These are phyloP conservation scores for Hydrotaea diabolus DNA, from an alignment of 2,888 invertebrate genomes.

Conservation along the genomic window DNA sequence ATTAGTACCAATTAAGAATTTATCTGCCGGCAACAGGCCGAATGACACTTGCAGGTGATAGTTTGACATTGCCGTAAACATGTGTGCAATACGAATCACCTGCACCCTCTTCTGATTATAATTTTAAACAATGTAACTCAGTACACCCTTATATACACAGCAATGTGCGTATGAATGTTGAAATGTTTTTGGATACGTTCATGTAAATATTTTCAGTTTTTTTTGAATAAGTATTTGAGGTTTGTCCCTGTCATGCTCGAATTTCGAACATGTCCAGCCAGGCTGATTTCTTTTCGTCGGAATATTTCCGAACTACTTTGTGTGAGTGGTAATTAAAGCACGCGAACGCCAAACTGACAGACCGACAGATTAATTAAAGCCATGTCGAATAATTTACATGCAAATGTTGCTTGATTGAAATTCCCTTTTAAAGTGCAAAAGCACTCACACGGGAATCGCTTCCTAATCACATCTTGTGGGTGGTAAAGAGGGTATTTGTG, in stretches of 20 bases:
- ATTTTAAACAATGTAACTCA: not conserved
- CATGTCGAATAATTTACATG: conserved; percentile 18
- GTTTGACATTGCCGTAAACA: no score
- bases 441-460: conserved; percentile 23
- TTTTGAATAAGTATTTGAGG: conserved; percentile 29
- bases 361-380: conserved; percentile 19
- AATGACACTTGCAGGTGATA: no score
- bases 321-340: conserved; percentile 27
- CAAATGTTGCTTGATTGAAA: conserved; percentile 19
- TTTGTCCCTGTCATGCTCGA: conserved; percentile 40
- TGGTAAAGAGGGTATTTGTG: conserved; percentile 28
- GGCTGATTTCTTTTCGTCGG: not conserved
- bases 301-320: not conserved
- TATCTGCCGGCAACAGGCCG: no score
- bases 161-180: no score
- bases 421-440: not conserved
- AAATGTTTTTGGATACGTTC: not conserved
- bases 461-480: conserved; percentile 11
- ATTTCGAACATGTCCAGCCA: conserved; percentile 34
- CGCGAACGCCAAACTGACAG: not conserved
- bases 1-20: no score
- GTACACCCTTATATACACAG: no score
- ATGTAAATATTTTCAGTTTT: not conserved
- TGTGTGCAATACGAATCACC: no score
- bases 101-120: no score